phyloP scores from a whole-genome alignment of 2,113 vertebrate genomes.

The Cavia porcellus region DNA sequence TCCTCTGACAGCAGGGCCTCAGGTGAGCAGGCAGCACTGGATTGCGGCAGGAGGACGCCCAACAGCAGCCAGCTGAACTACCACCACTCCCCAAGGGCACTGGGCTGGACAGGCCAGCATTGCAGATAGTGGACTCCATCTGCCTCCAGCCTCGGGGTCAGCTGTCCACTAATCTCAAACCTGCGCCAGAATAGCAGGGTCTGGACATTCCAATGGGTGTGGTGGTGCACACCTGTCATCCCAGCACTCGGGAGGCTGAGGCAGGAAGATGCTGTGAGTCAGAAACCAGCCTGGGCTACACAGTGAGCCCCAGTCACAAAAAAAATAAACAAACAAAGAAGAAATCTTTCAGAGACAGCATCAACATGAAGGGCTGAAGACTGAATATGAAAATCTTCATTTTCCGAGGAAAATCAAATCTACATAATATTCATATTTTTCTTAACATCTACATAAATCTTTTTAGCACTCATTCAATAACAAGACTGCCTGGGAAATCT shows the following conservation, averaged over 20 bases:
- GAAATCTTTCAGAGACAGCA: not conserved
- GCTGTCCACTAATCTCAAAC: not conserved
- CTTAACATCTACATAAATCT: slow-evolving; percentile 18
- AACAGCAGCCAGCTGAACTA: slow-evolving; percentile 63
- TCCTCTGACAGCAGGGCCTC: slow-evolving; percentile 36
- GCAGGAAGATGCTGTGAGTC: not conserved
- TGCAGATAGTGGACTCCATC: not conserved
- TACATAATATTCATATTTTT: slow-evolving; percentile 28
- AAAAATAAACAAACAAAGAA: not conserved
- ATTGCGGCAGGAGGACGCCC: slow-evolving; percentile 47
- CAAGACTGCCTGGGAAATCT: not conserved
- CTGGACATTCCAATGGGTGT: not conserved
- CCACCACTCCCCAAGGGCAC: not conserved
- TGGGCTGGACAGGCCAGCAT: not conserved
- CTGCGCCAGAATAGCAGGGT: not conserved
- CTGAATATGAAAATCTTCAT: not conserved
- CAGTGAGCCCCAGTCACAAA: not conserved
- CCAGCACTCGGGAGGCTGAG: not conserved
- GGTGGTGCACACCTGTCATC: not conserved
- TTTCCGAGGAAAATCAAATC: slow-evolving; percentile 1
- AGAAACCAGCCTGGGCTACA: not conserved
- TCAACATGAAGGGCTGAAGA: not conserved
- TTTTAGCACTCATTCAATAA: not conserved
- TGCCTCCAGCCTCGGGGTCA: not conserved
- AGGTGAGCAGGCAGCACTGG: not conserved